Conservation (phyloP, 2,797 vertebrate species). For the Enteromius viviparus region DNA sequence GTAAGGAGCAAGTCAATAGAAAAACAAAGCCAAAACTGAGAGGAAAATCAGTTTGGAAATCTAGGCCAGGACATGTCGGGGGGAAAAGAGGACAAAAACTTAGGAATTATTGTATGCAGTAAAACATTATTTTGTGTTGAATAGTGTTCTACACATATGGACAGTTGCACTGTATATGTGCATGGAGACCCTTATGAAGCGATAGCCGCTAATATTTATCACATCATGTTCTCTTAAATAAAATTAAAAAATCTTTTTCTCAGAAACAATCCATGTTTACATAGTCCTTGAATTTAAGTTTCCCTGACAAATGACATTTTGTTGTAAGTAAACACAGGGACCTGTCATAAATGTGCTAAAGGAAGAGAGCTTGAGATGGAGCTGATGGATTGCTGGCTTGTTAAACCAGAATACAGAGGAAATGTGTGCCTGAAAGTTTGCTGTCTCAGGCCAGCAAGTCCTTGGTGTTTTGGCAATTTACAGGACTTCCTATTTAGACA, state of each 20-base stretch:
- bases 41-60: no score
- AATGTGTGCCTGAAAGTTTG: conserved; percentile 61
- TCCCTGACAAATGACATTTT: conserved; percentile 29
- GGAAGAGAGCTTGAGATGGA: conserved; percentile 58
- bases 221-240: conserved; percentile 2
- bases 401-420: conserved; percentile 72
- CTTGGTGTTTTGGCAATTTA: conserved; percentile 76
- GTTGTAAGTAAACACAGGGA: conserved; percentile 53
- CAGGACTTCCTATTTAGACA: conserved; percentile 84
- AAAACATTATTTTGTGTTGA: background rate
- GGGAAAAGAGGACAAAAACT: no score
- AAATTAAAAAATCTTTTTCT: background rate
- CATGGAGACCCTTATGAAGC: background rate
- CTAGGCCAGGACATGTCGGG: background rate
- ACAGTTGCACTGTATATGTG: background rate
- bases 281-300: conserved; percentile 18
- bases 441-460: conserved; percentile 75
- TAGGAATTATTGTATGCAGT: background rate
- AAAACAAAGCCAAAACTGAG: background rate
- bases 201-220: background rate
- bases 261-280: conserved; percentile 16
- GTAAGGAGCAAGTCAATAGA: background rate
- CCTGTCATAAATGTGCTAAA: conserved; percentile 46
- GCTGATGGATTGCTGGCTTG: conserved; percentile 72
- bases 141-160: background rate